phyloP scores from a whole-genome alignment of 2,113 vertebrate species.

The Rynchops niger region DNA sequence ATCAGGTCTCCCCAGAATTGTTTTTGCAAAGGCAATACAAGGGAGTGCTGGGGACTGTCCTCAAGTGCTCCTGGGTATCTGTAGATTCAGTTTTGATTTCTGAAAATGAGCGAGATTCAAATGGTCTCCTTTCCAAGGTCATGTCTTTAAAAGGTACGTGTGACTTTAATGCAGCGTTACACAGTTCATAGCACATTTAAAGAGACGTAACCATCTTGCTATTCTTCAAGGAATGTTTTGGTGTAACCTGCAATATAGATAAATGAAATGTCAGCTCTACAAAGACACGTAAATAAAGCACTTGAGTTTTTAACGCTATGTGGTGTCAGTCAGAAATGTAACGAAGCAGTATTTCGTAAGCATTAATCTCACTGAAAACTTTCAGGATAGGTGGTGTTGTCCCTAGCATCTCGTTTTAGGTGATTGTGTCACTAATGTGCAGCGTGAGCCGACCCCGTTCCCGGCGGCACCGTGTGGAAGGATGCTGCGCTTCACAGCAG shows the following conservation, averaged over 20 bases:
- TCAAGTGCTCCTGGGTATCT: background rate
- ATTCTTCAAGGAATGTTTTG: background rate
- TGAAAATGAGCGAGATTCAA: background rate
- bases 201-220: background rate
- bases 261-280: background rate
- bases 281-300: background rate
- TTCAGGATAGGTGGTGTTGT: background rate
- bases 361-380: background rate
- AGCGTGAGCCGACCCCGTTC: background rate
- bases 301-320: background rate
- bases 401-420: rapidly evolving
- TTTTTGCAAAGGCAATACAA: background rate
- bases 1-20: background rate
- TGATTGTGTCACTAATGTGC: background rate
- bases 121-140: background rate
- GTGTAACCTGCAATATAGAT: background rate
- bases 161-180: background rate
- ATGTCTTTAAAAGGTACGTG: background rate
- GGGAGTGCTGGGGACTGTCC: background rate
- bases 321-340: background rate
- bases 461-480: background rate
- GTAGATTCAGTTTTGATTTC: background rate
- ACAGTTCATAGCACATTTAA: background rate
- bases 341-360: background rate
- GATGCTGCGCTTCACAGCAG: background rate